Percentiles rank a stretch among this genome's conserved stretches.
Evolutionary conservation across 2,797 vertebrate genomes (phyloP).

Genomic region (Danio choprae): DNA sequence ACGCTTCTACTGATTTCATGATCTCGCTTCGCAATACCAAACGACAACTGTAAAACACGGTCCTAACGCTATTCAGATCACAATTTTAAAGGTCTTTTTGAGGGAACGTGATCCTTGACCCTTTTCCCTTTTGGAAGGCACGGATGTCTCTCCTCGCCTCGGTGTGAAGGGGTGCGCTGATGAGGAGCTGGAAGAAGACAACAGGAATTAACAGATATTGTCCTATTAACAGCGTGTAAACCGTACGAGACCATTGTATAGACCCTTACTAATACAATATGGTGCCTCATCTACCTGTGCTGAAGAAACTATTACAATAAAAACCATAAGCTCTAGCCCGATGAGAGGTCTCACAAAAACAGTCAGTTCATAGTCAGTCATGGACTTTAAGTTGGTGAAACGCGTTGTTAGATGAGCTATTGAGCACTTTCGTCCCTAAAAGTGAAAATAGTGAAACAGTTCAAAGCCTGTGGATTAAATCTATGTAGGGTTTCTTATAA

Average conservation of each 20-base stretch:
- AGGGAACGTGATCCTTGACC: constrained; percentile 54
- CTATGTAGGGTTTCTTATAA: constrained; percentile 20
- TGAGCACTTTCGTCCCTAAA: not conserved
- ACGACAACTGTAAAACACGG: constrained; percentile 33
- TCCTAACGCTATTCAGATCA: constrained; percentile 36
- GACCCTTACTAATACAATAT: constrained; percentile 24
- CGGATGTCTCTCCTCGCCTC: constrained; percentile 45
- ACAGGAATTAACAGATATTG: constrained; percentile 39
- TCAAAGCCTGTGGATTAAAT: constrained; percentile 47
- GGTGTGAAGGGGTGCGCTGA: constrained; percentile 40
- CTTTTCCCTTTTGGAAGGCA: constrained; percentile 61
- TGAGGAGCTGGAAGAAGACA: constrained; percentile 43
- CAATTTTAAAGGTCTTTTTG: constrained; percentile 46
- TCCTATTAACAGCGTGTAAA: constrained; percentile 45
- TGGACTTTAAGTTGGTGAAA: constrained; percentile 42
- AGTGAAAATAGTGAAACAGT: constrained; percentile 32
- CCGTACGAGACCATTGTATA: constrained; percentile 1
- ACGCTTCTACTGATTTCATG: not conserved
- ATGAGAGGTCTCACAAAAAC: constrained; percentile 47
- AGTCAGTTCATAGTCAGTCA: constrained; percentile 53
- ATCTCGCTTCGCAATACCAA: constrained; percentile 11
- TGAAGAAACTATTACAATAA: constrained; percentile 8
- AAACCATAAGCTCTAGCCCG: not conserved
- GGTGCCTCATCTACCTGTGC: constrained; percentile 23
- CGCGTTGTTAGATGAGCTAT: not conserved